These are phyloP conservation scores for Corella eumyota DNA, from an alignment of 23 tunicate species.

Conservation along the genomic window DNA sequence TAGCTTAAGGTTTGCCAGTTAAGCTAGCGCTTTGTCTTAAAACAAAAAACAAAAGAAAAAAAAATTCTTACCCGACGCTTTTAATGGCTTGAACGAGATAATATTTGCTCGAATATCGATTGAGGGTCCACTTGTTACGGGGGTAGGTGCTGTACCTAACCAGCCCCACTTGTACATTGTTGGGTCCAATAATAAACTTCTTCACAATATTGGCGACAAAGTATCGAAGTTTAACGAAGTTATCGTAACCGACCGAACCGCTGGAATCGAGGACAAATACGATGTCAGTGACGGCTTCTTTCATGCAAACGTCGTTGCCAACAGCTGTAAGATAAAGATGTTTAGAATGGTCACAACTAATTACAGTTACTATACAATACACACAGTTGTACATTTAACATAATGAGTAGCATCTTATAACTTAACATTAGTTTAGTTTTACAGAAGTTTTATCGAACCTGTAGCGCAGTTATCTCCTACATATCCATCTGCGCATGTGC, in stretches of 20 bases:
- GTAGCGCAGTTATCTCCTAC: conserved; percentile 18
- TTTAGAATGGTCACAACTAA: neutral
- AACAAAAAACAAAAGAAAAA: no score
- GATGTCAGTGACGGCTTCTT: conserved; percentile 12
- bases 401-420: no score
- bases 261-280: conserved; percentile 41
- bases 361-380: no score
- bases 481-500: conserved; percentile 33
- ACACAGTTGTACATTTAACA: no score
- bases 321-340: conserved; percentile 8
- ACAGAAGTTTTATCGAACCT: no score
- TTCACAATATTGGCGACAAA: conserved; percentile 24
- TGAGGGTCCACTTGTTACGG: conserved; percentile 22
- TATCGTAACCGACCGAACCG: conserved; percentile 25
- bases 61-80: conserved; percentile 11
- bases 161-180: conserved; percentile 24
- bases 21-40: no score
- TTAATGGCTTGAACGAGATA: conserved; percentile 6
- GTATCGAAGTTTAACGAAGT: conserved; percentile 10
- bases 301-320: conserved; percentile 9
- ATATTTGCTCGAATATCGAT: conserved; percentile 12
- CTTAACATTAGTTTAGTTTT: no score
- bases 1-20: no score
- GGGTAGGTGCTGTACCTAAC: conserved; percentile 19
- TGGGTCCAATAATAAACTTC: conserved; percentile 22